A percentile compares a stretch with the other conserved stretches of the same genome.
phyloP scores from a whole-genome alignment of 2,888 invertebrate species.

The Lochmaea capreae region DNA sequence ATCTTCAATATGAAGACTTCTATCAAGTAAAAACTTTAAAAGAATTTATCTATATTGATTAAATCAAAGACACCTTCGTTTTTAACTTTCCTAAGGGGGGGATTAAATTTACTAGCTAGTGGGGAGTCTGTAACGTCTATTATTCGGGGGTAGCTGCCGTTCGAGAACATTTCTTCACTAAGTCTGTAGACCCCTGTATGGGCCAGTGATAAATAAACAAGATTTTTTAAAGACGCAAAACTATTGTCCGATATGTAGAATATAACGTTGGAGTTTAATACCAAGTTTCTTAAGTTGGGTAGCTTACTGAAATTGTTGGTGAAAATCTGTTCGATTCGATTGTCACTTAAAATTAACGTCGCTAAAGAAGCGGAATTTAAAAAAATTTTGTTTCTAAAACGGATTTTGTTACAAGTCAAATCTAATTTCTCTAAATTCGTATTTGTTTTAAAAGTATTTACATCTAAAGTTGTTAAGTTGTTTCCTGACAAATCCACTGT shows the following conservation, averaged over 20 bases:
- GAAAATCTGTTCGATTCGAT: constrained; percentile 60
- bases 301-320: constrained; percentile 60
- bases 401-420: constrained; percentile 58
- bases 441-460: constrained; percentile 59
- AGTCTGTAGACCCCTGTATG: constrained; percentile 61
- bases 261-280: constrained; percentile 59
- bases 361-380: constrained; percentile 58
- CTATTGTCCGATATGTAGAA: constrained; percentile 56
- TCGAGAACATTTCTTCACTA: constrained; percentile 59
- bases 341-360: constrained; percentile 59
- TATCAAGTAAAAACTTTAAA: constrained; percentile 18
- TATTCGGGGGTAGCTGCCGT: constrained; percentile 56
- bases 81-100: constrained; percentile 59
- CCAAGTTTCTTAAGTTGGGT: constrained; percentile 58
- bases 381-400: constrained; percentile 57
- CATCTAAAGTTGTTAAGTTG: constrained; percentile 56
- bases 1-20: constrained; percentile 36
- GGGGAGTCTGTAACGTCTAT: constrained; percentile 61
- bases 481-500: constrained; percentile 61
- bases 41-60: constrained; percentile 52
- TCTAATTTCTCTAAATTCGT: constrained; percentile 58
- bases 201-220: constrained; percentile 61
- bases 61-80: constrained; percentile 56
- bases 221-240: constrained; percentile 57
- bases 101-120: constrained; percentile 59